Conservation (phyloP, 2,797 vertebrate genomes). For the Artibeus jamaicensis region DNA sequence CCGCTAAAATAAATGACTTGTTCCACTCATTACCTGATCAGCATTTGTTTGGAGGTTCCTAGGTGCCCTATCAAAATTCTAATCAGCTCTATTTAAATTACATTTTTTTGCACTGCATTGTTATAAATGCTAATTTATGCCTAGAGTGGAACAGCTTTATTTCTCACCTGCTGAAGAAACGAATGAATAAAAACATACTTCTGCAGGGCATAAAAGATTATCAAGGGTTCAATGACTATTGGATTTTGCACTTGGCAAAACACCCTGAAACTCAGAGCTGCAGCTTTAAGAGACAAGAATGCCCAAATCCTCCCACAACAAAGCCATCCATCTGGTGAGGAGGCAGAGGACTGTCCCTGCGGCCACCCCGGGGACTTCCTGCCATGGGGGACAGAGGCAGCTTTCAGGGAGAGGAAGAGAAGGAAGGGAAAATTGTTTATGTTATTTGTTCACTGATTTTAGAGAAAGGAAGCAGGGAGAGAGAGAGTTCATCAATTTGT, state of each 20-base stretch:
- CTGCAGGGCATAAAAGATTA: conserved; percentile 76
- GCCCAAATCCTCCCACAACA: conserved; percentile 19
- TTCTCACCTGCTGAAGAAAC: conserved; percentile 78
- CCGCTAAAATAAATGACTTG: conserved; percentile 77
- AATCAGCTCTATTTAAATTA: conserved; percentile 77
- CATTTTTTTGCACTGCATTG: conserved; percentile 69
- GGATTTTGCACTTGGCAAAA: conserved; percentile 75
- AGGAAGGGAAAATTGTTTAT: not conserved
- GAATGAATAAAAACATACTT: conserved; percentile 77
- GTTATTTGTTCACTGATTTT: not conserved
- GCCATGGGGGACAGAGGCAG: not conserved
- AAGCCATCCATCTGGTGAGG: not conserved
- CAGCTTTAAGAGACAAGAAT: conserved; percentile 65
- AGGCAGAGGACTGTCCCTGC: not conserved
- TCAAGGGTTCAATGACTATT: conserved; percentile 69
- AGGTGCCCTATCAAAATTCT: conserved; percentile 76
- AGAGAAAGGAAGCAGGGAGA: not conserved
- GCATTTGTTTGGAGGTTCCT: conserved; percentile 75
- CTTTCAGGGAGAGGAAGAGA: not conserved
- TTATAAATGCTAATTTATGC: conserved; percentile 82
- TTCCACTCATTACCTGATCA: conserved; percentile 77
- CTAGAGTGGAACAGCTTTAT: conserved; percentile 75
- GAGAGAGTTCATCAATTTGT: not conserved
- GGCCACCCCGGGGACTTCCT: not conserved
- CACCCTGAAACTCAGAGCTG: conserved; percentile 45